Evolutionary conservation across 2,888 invertebrate genomes (phyloP), one percentile per base, ranked within the genome.

Genomic region (Selenia dentaria): DNA sequence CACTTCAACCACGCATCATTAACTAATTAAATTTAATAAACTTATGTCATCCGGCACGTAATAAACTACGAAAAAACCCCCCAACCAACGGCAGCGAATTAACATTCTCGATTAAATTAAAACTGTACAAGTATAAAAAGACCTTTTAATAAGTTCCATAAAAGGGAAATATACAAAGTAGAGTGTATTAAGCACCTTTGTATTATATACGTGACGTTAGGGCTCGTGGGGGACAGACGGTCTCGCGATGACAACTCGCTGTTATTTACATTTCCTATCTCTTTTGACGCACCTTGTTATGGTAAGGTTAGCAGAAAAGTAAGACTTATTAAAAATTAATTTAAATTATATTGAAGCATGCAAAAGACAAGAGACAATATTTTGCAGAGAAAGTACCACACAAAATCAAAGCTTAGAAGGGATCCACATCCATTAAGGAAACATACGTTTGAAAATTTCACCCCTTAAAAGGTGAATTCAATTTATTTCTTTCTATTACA

Each of bases 251-350:
- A 68, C 72, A 66, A 60, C 63, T 59, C 45, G 18, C 49, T 36
- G 62, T 57, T 70, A 70, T 77, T 77, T 76, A 78, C 76, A 79
- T 75, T 67, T 71, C 67, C 69, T 72, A 64, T 69, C 62, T 51
- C 43, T 65, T 52, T 62, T 62, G 70, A 67, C 63, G 68, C 74
- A 74, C 71, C 71, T 74, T 68, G 69, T 63, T 60, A 46, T 40
- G n/a, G 71, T 73, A 78, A 12, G 3, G 73, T 58, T 42, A 14
- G 64, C 43, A 70, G 37, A 62, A 54, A 42, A 55, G 20, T 27
- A n/a, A n/a, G n/a, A n/a, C n/a, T n/a, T n/a, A n/a, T n/a, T n/a
- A n/a, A n/a, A n/a, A n/a, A n/a, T n/a, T n/a, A n/a, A n/a, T n/a
- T n/a, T n/a, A n/a, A n/a, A n/a, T n/a, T n/a, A n/a, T n/a, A n/a